phyloP scores from a whole-genome alignment of 2,888 invertebrate species.

The Drosophila kanekoi region DNA sequence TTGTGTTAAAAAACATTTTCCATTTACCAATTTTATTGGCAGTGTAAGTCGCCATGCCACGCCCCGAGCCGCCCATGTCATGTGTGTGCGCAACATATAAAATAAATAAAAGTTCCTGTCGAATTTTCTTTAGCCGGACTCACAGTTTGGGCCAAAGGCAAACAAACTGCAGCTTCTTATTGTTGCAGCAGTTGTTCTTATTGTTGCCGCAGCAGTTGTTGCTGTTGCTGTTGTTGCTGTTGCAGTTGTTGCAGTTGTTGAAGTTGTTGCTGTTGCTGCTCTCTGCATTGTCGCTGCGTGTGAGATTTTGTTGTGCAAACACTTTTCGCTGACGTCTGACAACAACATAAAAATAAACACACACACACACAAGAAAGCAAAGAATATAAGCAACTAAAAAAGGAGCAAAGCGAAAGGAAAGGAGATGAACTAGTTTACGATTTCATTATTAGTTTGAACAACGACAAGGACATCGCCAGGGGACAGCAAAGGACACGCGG shows the following conservation, averaged over 20 bases:
- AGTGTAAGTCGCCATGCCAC: constrained; percentile 45
- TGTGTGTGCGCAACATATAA: constrained; percentile 45
- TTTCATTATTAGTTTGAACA: constrained; percentile 79
- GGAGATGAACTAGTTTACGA: constrained; percentile 77
- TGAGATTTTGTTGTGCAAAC: constrained; percentile 60
- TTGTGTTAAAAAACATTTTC: constrained; percentile 73
- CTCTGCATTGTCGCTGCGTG: constrained; percentile 47
- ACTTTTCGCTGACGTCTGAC: constrained; percentile 73
- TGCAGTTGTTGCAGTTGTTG: constrained; percentile 28
- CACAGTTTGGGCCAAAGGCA: constrained; percentile 48
- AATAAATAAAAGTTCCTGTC: constrained; percentile 73
- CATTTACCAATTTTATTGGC: constrained; percentile 77
- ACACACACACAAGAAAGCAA: neutral
- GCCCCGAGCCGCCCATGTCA: neutral
- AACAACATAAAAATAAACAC: constrained; percentile 11
- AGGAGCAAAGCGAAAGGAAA: constrained; percentile 7
- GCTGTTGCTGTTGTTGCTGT: constrained; percentile 23
- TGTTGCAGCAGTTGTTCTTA: constrained; percentile 36
- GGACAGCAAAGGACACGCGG: constrained; percentile 29
- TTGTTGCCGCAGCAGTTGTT: constrained; percentile 19
- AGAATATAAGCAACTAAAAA: neutral
- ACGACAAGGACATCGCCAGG: constrained; percentile 41
- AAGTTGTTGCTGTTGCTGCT: constrained; percentile 25
- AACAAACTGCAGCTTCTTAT: constrained; percentile 48
- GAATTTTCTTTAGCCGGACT: constrained; percentile 50